A percentile compares a stretch with the other conserved stretches of the same genome.
Conservation (phyloP, 2,113 vertebrate genomes). For the Periophthalmodon schlosseri region DNA sequence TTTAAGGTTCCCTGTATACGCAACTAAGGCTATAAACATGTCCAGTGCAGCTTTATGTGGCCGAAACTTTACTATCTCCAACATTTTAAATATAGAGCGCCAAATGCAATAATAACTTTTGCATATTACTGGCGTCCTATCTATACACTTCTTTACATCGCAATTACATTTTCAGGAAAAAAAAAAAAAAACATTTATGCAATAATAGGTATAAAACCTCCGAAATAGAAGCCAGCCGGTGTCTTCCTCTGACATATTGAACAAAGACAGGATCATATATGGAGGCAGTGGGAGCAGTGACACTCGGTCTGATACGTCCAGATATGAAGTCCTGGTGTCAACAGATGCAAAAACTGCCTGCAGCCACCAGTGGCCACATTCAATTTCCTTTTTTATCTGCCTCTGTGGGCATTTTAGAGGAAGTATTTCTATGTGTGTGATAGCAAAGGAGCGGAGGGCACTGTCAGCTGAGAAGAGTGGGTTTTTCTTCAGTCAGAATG, state of each 20-base stretch:
- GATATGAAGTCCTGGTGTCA: slow-evolving; percentile 55
- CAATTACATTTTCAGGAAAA: slow-evolving; percentile 2
- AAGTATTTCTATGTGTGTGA: slow-evolving; percentile 31
- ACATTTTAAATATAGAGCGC: neutral
- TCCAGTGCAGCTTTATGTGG: neutral
- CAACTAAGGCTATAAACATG: neutral
- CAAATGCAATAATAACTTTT: neutral
- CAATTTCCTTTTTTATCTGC: slow-evolving; percentile 55
- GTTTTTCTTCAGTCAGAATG: slow-evolving; percentile 18
- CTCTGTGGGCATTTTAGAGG: slow-evolving; percentile 44
- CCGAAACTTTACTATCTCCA: neutral
- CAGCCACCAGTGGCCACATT: slow-evolving; percentile 45
- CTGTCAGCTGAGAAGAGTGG: slow-evolving; percentile 19
- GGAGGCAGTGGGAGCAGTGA: slow-evolving; percentile 30
- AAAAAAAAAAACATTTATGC: neutral
- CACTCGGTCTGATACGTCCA: slow-evolving; percentile 49
- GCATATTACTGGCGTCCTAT: neutral
- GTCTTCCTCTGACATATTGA: slow-evolving; percentile 39
- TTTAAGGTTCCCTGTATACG: no score
- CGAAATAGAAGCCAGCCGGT: slow-evolving; percentile 40
- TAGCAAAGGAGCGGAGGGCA: neutral
- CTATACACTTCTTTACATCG: slow-evolving; percentile 5
- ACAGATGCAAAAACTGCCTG: slow-evolving; percentile 50
- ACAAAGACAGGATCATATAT: slow-evolving; percentile 20
- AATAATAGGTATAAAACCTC: slow-evolving; percentile 24